Percentiles rank a stretch among this genome's conserved stretches.
phyloP scores from a whole-genome alignment of 2,888 invertebrate species.

The Pandemis corylana region DNA sequence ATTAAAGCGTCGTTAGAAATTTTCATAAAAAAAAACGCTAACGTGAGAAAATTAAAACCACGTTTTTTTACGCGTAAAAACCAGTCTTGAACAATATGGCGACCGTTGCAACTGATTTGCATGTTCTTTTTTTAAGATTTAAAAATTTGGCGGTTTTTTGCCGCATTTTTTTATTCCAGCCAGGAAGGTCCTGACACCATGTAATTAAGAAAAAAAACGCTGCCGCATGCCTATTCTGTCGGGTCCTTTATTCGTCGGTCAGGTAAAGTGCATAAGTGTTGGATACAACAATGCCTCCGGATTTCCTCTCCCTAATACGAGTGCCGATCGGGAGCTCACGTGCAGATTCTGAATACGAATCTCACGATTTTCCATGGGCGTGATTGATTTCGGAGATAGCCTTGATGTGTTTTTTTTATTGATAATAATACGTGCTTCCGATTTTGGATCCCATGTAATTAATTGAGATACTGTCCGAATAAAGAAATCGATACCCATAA shows the following conservation, averaged over 20 bases:
- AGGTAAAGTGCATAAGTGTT: conserved; percentile 80
- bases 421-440: conserved; percentile 60
- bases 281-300: conserved; percentile 80
- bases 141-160: conserved; percentile 55
- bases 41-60: conserved; percentile 83
- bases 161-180: conserved; percentile 51
- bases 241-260: conserved; percentile 75
- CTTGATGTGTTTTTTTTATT: conserved; percentile 63
- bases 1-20: conserved; percentile 83
- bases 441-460: conserved; percentile 41
- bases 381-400: conserved; percentile 82
- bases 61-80: conserved; percentile 65
- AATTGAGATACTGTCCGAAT: conserved; percentile 23
- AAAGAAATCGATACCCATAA: conserved; percentile 25
- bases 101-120: conserved; percentile 80
- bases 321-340: conserved; percentile 80
- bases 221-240: conserved; percentile 62
- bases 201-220: conserved; percentile 73
- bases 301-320: conserved; percentile 84
- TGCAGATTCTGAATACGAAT: conserved; percentile 78
- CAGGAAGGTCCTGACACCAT: conserved; percentile 63
- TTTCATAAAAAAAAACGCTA: conserved; percentile 71
- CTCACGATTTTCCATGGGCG: conserved; percentile 80
- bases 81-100: conserved; percentile 58
- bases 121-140: conserved; percentile 59